These are phyloP conservation scores for Prietella phreatophila DNA, from an alignment of 2,113 vertebrate species.

Conservation along the genomic window DNA sequence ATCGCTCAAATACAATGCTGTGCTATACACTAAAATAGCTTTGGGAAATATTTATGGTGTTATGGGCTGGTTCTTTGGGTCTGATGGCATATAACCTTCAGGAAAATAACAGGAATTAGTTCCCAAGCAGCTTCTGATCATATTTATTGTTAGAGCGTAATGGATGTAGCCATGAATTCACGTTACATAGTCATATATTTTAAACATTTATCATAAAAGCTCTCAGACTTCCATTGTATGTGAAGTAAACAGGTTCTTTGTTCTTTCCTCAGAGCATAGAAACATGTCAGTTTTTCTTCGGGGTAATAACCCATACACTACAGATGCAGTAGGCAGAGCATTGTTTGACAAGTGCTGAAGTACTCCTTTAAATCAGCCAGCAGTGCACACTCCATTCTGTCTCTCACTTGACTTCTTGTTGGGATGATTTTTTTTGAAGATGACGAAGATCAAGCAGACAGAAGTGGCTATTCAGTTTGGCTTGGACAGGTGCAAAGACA, in stretches of 20 bases:
- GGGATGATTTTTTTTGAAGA: background rate
- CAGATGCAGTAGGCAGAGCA: background rate
- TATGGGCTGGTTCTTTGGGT: background rate
- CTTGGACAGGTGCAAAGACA: background rate
- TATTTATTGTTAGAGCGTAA: background rate
- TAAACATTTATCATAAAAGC: background rate
- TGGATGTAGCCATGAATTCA: background rate
- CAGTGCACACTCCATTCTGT: background rate
- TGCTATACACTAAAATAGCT: background rate
- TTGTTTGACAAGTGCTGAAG: background rate
- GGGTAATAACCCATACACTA: background rate
- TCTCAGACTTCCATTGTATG: background rate
- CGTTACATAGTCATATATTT: background rate
- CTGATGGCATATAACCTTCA: background rate
- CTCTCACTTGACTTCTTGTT: background rate
- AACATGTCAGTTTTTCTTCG: background rate
- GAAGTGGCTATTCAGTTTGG: background rate
- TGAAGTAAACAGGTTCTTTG: background rate
- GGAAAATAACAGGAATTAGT: background rate
- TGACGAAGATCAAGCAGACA: background rate
- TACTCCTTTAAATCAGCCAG: background rate
- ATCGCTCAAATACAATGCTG: background rate
- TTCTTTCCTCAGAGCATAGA: background rate
- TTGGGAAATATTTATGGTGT: background rate
- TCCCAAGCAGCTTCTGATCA: background rate